Conservation (phyloP, 1,140 invertebrate genomes). For the Drosophila burlai region DNA sequence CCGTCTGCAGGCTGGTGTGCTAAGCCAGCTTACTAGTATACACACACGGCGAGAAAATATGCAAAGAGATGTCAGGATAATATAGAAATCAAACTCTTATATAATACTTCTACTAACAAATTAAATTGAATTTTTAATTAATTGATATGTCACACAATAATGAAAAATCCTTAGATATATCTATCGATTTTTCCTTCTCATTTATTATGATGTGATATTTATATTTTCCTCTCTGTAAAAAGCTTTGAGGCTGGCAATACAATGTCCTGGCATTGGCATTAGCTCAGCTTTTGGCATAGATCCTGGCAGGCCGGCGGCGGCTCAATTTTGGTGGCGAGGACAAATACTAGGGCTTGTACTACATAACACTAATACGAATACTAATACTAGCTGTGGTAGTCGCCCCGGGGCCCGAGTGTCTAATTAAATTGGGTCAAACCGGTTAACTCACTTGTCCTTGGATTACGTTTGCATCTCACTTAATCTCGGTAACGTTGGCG, state of each 20-base stretch:
- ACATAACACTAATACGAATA: conserved; percentile 50
- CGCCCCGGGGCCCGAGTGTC: conserved; percentile 39
- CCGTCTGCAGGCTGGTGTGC: conserved; percentile 22
- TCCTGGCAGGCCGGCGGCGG: conserved; percentile 21
- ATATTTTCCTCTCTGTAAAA: neutral
- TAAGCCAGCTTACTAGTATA: conserved; percentile 51
- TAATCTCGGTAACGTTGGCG: conserved; percentile 56
- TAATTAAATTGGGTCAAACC: conserved; percentile 82
- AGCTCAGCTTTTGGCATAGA: conserved; percentile 34
- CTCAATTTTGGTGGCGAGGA: conserved; percentile 69
- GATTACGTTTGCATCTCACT: conserved; percentile 80
- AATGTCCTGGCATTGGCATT: conserved; percentile 37
- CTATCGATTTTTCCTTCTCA: neutral
- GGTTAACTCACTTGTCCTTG: conserved; percentile 81
- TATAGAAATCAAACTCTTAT: neutral
- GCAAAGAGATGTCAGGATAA: too few relatives aligned
- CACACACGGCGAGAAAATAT: conserved; percentile 14
- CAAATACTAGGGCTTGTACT: conserved; percentile 56
- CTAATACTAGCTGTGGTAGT: conserved; percentile 37
- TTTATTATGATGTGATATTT: neutral
- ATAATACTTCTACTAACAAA: neutral
- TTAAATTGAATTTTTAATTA: neutral
- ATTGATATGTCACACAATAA: neutral
- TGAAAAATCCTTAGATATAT: neutral
- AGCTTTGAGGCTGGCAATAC: neutral